These are phyloP conservation scores for Takifugu ocellatus DNA, from an alignment of 2,797 vertebrate species.

Conservation along the genomic window DNA sequence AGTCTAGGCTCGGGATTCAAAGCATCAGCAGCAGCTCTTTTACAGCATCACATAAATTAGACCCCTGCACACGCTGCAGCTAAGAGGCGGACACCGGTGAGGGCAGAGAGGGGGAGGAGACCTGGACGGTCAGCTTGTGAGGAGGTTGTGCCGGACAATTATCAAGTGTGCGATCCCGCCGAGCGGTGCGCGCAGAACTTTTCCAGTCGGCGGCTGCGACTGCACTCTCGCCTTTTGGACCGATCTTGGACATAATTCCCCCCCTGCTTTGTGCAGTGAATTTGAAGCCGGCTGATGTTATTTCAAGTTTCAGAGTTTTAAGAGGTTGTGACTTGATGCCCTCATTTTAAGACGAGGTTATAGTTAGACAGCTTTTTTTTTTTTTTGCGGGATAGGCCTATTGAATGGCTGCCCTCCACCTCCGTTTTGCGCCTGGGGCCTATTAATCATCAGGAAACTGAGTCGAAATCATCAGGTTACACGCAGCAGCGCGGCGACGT, in stretches of 20 bases:
- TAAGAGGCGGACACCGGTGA: conserved; percentile 3
- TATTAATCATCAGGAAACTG: conserved; percentile 35
- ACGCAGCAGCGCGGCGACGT: conserved; percentile 52
- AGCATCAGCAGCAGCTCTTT: conserved; percentile 21
- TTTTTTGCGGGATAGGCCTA: background rate
- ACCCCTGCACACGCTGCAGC: conserved; percentile 6
- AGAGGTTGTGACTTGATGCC: conserved; percentile 1
- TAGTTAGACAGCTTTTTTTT: background rate
- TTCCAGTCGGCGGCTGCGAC: conserved; percentile 21
- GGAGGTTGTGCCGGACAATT: conserved; percentile 74
- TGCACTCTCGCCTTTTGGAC: conserved; percentile 3
- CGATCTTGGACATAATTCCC: conserved; percentile 16
- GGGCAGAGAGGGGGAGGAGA: conserved; percentile 70
- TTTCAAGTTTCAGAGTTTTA: background rate
- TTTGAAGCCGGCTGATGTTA: background rate
- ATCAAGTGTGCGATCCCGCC: conserved; percentile 61
- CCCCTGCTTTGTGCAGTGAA: conserved; percentile 12
- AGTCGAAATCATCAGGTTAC: conserved; percentile 53
- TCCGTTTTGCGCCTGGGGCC: conserved; percentile 19
- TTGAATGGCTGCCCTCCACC: conserved; percentile 3
- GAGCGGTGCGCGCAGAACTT: conserved; percentile 49
- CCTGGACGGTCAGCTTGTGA: conserved; percentile 66
- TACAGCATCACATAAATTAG: conserved; percentile 5
- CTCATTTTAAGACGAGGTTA: background rate
- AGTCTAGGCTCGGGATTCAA: conserved; percentile 36